phyloP scores from a whole-genome alignment of 2,797 vertebrate species.

The Jordanella pulchra region DNA sequence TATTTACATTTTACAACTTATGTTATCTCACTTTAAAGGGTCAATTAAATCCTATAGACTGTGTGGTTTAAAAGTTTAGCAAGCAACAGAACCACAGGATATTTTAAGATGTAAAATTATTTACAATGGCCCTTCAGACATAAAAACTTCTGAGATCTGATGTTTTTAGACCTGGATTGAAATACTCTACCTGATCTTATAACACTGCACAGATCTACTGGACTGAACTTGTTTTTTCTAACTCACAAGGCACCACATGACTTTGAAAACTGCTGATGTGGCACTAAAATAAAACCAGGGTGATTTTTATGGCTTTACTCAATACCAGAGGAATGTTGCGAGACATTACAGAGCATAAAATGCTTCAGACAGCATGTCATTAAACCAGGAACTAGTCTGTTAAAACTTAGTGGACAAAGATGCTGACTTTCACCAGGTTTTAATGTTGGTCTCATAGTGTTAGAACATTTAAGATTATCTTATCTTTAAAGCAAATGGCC shows the following conservation, averaged over 20 bases:
- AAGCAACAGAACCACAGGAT: too few relatives aligned
- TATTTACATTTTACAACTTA: too few relatives aligned
- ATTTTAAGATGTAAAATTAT: neutral
- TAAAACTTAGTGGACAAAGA: too few relatives aligned
- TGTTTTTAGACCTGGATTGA: neutral
- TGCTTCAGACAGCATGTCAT: neutral
- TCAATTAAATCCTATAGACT: too few relatives aligned
- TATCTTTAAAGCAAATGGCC: neutral
- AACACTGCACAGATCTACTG: neutral
- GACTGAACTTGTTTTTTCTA: neutral
- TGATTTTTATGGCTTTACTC: constrained; percentile 30
- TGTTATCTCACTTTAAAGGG: too few relatives aligned
- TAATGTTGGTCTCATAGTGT: neutral
- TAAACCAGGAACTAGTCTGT: neutral
- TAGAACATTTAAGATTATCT: neutral
- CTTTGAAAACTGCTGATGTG: constrained; percentile 37
- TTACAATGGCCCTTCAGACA: neutral
- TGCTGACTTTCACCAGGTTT: neutral
- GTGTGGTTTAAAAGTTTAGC: too few relatives aligned
- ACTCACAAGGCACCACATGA: neutral
- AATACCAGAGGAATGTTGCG: constrained; percentile 16
- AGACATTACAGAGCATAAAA: neutral
- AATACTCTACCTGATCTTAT: neutral
- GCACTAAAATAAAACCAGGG: neutral
- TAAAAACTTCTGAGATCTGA: neutral